Conservation (phyloP, 2,113 vertebrate genomes). For the Cairina moschata region DNA sequence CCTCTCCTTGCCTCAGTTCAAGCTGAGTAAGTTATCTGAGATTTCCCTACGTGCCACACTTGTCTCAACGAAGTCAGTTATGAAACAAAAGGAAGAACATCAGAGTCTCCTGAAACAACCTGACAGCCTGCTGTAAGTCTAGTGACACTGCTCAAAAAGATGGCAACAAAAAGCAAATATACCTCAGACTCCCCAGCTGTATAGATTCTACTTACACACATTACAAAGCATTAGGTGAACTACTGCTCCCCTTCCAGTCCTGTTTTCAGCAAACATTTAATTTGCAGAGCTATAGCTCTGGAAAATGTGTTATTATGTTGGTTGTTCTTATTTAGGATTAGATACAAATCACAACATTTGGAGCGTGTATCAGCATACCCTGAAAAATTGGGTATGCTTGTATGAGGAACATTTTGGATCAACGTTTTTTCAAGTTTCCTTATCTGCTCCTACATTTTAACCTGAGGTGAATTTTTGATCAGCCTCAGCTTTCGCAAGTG, state of each 20-base stretch:
- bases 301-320: background rate
- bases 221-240: background rate
- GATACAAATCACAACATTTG: constrained; percentile 24
- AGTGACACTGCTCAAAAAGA: background rate
- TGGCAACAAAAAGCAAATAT: constrained; percentile 30
- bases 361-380: background rate
- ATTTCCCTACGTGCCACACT: background rate
- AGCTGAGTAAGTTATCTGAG: background rate
- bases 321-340: background rate
- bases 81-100: constrained; percentile 9
- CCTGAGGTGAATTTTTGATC: background rate
- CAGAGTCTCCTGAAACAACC: background rate
- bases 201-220: background rate
- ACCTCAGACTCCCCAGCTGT: background rate
- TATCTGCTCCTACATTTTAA: background rate
- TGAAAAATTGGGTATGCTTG: background rate
- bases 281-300: constrained; percentile 4
- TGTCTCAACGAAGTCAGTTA: background rate
- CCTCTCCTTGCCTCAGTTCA: constrained; percentile 1
- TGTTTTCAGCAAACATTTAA: constrained; percentile 44
- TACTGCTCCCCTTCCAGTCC: background rate
- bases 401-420: background rate
- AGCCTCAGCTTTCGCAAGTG: background rate
- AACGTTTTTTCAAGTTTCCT: background rate
- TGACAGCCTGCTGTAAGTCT: background rate